Conservation (phyloP, 2,888 invertebrate species). For the Mayetiola destructor region DNA sequence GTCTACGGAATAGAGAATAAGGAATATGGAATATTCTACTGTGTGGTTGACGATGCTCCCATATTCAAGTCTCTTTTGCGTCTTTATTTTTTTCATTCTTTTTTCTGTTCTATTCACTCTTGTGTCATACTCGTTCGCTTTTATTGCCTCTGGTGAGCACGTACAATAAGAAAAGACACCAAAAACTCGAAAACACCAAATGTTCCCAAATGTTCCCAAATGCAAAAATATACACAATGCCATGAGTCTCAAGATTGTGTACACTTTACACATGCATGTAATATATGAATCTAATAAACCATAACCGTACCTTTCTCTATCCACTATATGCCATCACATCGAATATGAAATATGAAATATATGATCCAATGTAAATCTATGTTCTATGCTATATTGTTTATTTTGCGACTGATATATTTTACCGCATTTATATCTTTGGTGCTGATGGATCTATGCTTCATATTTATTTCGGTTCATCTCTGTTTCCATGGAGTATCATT, state of each 20-base stretch:
- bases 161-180: background rate
- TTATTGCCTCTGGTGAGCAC: constrained; percentile 3
- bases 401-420: background rate
- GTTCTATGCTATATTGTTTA: too few species aligned
- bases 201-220: constrained; percentile 2
- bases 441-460: background rate
- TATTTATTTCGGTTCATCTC: too few species aligned
- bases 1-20: background rate
- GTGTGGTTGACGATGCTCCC: constrained; percentile 3
- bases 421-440: background rate
- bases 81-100: background rate
- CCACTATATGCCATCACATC: background rate
- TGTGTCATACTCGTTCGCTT: background rate
- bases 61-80: too few species aligned
- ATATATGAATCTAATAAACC: constrained; percentile 11
- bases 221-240: too few species aligned
- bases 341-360: too few species aligned
- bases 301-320: constrained; percentile 10
- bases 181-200: constrained; percentile 1
- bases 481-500: too few species aligned
- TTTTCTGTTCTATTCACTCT: background rate
- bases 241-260: too few species aligned
- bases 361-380: too few species aligned
- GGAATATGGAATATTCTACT: background rate
- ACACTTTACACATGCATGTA: constrained; percentile 12